Evolutionary conservation across 2,113 vertebrate species (phyloP).

Genomic region (Candoia aspera): DNA sequence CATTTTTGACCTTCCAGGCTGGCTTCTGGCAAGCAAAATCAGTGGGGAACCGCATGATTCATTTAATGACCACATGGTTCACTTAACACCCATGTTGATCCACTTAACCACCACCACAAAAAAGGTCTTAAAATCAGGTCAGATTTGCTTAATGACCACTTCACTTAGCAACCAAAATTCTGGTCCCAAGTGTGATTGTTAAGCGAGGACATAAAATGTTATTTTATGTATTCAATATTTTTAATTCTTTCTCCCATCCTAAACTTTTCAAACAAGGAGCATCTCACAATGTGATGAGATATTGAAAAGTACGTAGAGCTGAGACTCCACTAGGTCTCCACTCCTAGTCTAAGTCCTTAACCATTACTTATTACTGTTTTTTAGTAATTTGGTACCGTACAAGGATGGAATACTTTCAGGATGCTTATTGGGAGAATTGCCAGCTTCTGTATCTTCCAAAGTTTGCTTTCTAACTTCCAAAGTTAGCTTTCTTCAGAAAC

Average conservation of each 20-base stretch:
- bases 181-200: too few species aligned
- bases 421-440: neutral
- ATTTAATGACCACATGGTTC: too few species aligned
- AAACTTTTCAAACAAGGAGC: neutral
- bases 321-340: neutral
- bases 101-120: too few species aligned
- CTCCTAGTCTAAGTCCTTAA: neutral
- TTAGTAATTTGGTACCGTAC: neutral
- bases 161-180: too few species aligned
- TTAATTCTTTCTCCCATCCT: neutral
- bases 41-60: too few species aligned
- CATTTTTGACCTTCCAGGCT: too few species aligned
- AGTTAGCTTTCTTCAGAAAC: neutral
- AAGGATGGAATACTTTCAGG: neutral
- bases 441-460: neutral
- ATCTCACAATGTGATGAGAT: neutral
- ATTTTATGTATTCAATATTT: constrained; percentile 8
- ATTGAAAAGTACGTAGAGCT: neutral
- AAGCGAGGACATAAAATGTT: too few species aligned
- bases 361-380: neutral
- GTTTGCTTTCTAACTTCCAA: neutral
- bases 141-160: too few species aligned
- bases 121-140: too few species aligned
- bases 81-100: too few species aligned
- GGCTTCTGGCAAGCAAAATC: too few species aligned